A percentile compares a stretch with the other conserved stretches of the same genome.
phyloP scores from a whole-genome alignment of 1,140 invertebrate genomes.

The Aphelenchoides avenae region DNA sequence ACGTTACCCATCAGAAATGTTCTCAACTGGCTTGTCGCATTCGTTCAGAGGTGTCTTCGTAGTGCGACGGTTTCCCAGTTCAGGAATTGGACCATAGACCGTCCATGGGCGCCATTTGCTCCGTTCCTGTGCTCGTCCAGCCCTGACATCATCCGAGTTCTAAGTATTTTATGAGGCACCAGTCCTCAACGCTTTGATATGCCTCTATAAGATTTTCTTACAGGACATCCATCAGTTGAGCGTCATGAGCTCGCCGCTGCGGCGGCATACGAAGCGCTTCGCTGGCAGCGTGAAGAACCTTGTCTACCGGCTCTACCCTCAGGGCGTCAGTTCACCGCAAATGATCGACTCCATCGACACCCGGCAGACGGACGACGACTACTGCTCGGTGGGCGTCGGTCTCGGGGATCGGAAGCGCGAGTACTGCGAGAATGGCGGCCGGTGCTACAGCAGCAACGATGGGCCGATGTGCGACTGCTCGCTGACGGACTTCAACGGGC shows the following conservation, averaged over 20 bases:
- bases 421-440: conserved; percentile 76
- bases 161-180: too few relatives aligned
- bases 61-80: too few relatives aligned
- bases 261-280: conserved; percentile 49
- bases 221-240: conserved; percentile 51
- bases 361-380: conserved; percentile 56
- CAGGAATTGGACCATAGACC: too few relatives aligned
- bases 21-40: too few relatives aligned
- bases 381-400: conserved; percentile 37
- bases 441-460: conserved; percentile 86
- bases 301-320: conserved; percentile 53
- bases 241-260: conserved; percentile 48
- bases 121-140: too few relatives aligned
- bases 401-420: neutral
- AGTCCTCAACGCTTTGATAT: too few relatives aligned
- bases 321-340: conserved; percentile 54
- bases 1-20: too few relatives aligned
- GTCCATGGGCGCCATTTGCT: too few relatives aligned
- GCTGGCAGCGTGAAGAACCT: conserved; percentile 52
- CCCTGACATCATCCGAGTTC: too few relatives aligned
- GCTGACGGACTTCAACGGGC: conserved; percentile 80
- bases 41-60: too few relatives aligned
- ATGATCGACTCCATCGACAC: conserved; percentile 51
- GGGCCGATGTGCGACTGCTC: conserved; percentile 88
- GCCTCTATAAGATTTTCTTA: conserved; percentile 4